Percentiles rank a stretch among this genome's conserved stretches.
Evolutionary conservation across 2,888 invertebrate genomes (phyloP).

Genomic region (Rhodophaea formosa): DNA sequence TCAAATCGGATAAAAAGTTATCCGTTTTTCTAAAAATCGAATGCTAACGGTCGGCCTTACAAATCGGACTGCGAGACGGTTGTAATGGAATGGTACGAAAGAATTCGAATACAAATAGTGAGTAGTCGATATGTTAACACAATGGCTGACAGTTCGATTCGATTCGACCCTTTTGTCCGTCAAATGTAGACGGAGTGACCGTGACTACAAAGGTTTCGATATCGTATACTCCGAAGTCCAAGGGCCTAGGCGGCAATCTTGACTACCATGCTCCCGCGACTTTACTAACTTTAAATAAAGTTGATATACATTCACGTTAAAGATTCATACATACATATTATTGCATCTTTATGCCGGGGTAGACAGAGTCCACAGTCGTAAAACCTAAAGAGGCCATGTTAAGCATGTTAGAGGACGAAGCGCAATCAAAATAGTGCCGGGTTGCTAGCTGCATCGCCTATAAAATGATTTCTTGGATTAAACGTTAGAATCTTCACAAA

Average conservation of each 20-base stretch:
- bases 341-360: too few species aligned
- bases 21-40: conserved; percentile 12
- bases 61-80: conserved; percentile 22
- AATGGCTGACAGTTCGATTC: conserved; percentile 61
- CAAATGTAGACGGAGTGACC: conserved; percentile 28
- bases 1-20: conserved; percentile 11
- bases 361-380: too few species aligned
- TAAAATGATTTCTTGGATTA: too few species aligned
- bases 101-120: conserved; percentile 62
- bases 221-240: neutral
- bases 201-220: conserved; percentile 27
- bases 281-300: too few species aligned
- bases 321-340: too few species aligned
- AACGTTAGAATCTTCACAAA: too few species aligned
- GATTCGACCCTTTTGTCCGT: conserved; percentile 57
- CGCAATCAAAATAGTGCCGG: too few species aligned
- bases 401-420: too few species aligned
- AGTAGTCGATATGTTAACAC: conserved; percentile 47
- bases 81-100: conserved; percentile 47
- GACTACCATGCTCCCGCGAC: too few species aligned
- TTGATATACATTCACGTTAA: too few species aligned
- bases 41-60: conserved; percentile 21
- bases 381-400: too few species aligned
- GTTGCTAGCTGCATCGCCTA: too few species aligned
- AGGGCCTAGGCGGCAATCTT: neutral